Percentiles rank a stretch among this genome's conserved stretches.
Conservation (phyloP, 2,888 invertebrate species). For the Octodonta nipae region DNA sequence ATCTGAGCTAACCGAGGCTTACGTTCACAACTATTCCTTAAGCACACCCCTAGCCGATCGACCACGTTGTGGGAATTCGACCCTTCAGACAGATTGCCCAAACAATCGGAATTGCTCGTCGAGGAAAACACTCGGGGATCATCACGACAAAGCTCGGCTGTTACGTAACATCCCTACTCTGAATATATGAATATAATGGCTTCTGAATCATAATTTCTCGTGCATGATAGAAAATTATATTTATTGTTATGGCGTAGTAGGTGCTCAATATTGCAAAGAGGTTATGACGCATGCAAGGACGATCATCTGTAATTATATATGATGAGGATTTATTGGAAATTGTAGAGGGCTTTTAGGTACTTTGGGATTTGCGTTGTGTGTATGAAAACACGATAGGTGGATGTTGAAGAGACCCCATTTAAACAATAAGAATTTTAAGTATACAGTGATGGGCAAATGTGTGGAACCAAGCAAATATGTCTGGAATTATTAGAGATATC, state of each 20-base stretch:
- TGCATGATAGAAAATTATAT: slow-evolving; percentile 29
- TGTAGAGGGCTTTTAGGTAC: slow-evolving; percentile 10
- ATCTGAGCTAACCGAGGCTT: slow-evolving; percentile 19
- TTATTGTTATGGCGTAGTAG: slow-evolving; percentile 18
- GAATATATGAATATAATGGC: slow-evolving; percentile 28
- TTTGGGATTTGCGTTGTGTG: slow-evolving; percentile 13
- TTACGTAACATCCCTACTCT: slow-evolving; percentile 16
- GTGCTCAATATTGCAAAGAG: slow-evolving; percentile 8
- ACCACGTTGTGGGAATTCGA: background rate
- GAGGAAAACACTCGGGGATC: too few species aligned
- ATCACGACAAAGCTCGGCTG: too few species aligned
- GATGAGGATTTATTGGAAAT: slow-evolving; percentile 8
- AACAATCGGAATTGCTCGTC: too few species aligned
- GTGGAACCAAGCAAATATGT: too few species aligned
- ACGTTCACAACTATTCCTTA: background rate
- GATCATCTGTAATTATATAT: slow-evolving; percentile 9
- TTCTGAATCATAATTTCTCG: slow-evolving; percentile 29
- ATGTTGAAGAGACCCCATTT: too few species aligned
- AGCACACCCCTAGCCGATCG: background rate
- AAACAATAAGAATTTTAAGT: too few species aligned
- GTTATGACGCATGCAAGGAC: slow-evolving; percentile 17
- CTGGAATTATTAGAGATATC: too few species aligned
- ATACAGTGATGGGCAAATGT: too few species aligned
- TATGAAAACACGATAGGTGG: too few species aligned
- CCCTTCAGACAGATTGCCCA: too few species aligned